Evolutionary conservation across 1,140 invertebrate species (phyloP).

Genomic region (Drosophila varians): DNA sequence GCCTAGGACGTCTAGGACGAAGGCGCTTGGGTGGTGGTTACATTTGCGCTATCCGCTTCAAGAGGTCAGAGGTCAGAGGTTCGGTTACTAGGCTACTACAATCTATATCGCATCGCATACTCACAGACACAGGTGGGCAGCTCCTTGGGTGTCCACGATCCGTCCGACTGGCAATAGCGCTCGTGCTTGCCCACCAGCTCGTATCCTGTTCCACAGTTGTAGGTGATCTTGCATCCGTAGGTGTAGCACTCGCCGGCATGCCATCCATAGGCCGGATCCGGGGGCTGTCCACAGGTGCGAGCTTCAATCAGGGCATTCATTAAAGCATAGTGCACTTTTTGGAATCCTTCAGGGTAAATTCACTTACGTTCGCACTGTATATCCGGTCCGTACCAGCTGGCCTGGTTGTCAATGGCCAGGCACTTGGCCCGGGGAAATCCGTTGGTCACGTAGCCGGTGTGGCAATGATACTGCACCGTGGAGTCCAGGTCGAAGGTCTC

Average conservation of each 20-base stretch:
- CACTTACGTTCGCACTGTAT: conserved; percentile 96
- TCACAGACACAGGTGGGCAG: conserved; percentile 94
- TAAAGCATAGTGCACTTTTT: too few relatives aligned
- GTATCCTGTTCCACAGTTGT: conserved; percentile 95
- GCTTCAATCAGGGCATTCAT: conserved; percentile 85
- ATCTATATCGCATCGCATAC: conserved; percentile 70
- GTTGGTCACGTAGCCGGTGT: conserved; percentile 85
- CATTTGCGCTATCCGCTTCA: conserved; percentile 78
- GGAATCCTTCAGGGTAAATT: neutral
- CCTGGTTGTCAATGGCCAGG: conserved; percentile 92
- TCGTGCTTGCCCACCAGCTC: conserved; percentile 94
- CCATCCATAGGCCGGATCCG: conserved; percentile 94
- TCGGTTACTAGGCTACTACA: conserved; percentile 37
- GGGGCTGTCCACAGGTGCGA: conserved; percentile 92
- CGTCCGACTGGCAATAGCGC: conserved; percentile 93
- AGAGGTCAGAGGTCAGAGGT: conserved; percentile 45
- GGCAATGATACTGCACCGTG: conserved; percentile 95
- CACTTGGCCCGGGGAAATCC: conserved; percentile 87
- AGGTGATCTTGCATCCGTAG: conserved; percentile 95
- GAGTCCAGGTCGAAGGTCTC: conserved; percentile 92
- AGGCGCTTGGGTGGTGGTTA: conserved; percentile 70
- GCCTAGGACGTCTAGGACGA: conserved; percentile 49
- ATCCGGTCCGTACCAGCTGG: conserved; percentile 96
- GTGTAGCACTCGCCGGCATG: conserved; percentile 96
- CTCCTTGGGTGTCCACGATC: conserved; percentile 94